Percentiles rank a stretch among this genome's conserved stretches.
phyloP scores from a whole-genome alignment of 2,113 vertebrate species.

The Laticauda laticaudata region DNA sequence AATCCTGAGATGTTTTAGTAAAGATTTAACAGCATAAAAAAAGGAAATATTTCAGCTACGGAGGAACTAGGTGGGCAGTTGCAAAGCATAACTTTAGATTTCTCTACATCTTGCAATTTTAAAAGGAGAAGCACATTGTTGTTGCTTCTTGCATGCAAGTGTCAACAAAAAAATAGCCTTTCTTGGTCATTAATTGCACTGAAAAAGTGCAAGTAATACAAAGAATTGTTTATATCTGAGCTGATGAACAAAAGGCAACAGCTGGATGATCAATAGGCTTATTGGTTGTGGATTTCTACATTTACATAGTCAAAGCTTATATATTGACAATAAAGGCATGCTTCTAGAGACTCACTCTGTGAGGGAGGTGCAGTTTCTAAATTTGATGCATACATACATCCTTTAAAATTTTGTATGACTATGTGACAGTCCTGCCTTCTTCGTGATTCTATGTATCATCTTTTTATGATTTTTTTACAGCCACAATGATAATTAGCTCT shows the following conservation, averaged over 20 bases:
- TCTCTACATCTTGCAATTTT: not conserved
- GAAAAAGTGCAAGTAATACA: not conserved
- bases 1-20: fast-evolving
- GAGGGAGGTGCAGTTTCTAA: not conserved
- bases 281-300: not conserved
- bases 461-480: not conserved
- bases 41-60: constrained; percentile 29
- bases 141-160: not conserved
- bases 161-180: not conserved
- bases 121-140: not conserved
- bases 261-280: not conserved
- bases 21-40: constrained; percentile 6
- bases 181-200: not conserved
- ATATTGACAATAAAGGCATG: not conserved
- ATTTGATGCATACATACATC: not conserved
- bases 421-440: not conserved
- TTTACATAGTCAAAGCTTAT: not conserved
- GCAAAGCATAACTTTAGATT: not conserved
- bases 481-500: not conserved
- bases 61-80: not conserved
- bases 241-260: not conserved
- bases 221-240: not conserved
- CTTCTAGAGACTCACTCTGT: not conserved
- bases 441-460: not conserved
- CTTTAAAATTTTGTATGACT: not conserved